Percentiles rank a stretch among this genome's conserved stretches.
These are phyloP conservation scores for Ditylenchus weischeri DNA, from an alignment of 2,888 invertebrate genomes.

Conservation along the genomic window DNA sequence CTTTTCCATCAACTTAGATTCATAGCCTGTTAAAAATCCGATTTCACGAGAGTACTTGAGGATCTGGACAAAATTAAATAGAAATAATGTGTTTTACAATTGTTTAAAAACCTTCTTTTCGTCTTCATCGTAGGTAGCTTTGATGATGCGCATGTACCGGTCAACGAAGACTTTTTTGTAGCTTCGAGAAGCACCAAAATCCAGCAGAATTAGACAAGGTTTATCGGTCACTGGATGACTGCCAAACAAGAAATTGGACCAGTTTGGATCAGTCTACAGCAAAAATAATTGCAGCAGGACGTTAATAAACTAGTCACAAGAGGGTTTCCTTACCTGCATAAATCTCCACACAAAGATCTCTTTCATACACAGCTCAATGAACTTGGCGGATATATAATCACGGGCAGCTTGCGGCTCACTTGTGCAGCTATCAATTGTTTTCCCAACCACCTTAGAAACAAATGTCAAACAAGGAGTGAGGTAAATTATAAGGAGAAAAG, in stretches of 20 bases:
- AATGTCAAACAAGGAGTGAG: too few relatives aligned
- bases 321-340: too few relatives aligned
- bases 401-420: conserved; percentile 66
- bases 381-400: conserved; percentile 54
- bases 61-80: conserved; percentile 61
- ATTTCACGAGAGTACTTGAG: conserved; percentile 77
- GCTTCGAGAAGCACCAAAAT: conserved; percentile 86
- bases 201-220: conserved; percentile 72
- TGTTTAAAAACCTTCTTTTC: conserved; percentile 41
- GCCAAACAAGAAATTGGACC: conserved; percentile 97
- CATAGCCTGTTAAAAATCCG: conserved; percentile 95
- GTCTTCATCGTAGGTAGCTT: conserved; percentile 74
- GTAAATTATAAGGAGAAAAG: too few relatives aligned
- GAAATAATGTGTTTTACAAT: neutral
- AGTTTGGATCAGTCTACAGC: conserved; percentile 99
- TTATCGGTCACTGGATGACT: conserved; percentile 59
- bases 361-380: conserved; percentile 55
- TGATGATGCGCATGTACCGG: conserved; percentile 83
- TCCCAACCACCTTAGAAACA: conserved; percentile 63
- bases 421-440: conserved; percentile 83
- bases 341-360: conserved; percentile 57
- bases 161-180: conserved; percentile 80
- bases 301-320: too few relatives aligned
- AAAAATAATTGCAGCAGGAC: too few relatives aligned
- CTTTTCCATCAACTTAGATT: conserved; percentile 88